A percentile compares a stretch with the other conserved stretches of the same genome.
Evolutionary conservation across 1,140 invertebrate species (phyloP).

Genomic region (Cydia splendana): DNA sequence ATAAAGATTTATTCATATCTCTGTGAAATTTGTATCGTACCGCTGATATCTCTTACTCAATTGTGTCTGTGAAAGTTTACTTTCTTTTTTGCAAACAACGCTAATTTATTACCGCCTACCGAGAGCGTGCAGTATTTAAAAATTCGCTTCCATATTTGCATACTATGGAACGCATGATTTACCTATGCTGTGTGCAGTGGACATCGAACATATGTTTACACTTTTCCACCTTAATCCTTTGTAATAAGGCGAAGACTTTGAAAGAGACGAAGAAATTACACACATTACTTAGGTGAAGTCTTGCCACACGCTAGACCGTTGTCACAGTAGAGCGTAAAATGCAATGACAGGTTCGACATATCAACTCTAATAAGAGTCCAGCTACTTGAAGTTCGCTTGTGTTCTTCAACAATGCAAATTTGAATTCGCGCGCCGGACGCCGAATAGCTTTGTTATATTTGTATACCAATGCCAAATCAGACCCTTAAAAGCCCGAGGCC

Average conservation of each 20-base stretch:
- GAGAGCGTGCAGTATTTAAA: constrained; percentile 27
- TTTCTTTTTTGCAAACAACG: constrained; percentile 51
- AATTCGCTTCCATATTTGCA: constrained; percentile 24
- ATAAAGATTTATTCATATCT: constrained; percentile 26
- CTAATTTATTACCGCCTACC: constrained; percentile 43
- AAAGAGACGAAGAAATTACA: background rate
- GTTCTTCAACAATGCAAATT: background rate
- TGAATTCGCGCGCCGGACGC: background rate
- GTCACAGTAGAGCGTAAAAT: background rate
- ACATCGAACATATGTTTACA: background rate
- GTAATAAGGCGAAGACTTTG: background rate
- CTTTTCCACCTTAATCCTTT: background rate
- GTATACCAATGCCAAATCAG: constrained; percentile 34
- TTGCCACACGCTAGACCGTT: background rate
- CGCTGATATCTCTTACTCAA: constrained; percentile 35
- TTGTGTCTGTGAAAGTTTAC: constrained; percentile 49
- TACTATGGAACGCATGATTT: constrained; percentile 15
- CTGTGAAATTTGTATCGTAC: constrained; percentile 34
- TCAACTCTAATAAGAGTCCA: background rate
- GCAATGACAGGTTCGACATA: background rate
- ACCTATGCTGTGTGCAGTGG: background rate
- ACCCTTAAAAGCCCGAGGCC: constrained; percentile 47
- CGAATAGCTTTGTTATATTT: background rate
- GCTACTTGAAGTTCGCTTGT: too few relatives aligned
- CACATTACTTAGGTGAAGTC: background rate